These are phyloP conservation scores for Colossoma macropomum DNA, from an alignment of 2,113 vertebrate genomes.

Conservation along the genomic window DNA sequence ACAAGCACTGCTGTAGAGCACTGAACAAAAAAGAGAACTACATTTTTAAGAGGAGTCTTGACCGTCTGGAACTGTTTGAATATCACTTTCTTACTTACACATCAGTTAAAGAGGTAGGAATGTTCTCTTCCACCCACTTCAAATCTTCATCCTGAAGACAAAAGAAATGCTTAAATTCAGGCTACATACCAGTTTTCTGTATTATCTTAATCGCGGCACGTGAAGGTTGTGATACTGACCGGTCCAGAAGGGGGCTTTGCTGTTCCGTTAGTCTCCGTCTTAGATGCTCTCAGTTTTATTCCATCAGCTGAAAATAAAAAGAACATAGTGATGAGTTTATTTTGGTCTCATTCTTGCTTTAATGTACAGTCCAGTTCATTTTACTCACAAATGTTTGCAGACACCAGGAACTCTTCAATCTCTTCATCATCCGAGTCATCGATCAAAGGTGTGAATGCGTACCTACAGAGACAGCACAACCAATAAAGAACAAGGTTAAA, in stretches of 20 bases:
- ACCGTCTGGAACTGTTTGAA: background rate
- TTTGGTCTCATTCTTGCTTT: background rate
- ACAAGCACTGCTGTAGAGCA: too few species aligned
- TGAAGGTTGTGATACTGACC: conserved; percentile 71
- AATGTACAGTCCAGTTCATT: background rate
- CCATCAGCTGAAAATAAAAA: conserved; percentile 77
- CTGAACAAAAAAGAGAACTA: too few species aligned
- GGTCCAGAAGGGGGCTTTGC: conserved; percentile 72
- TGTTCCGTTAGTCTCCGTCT: conserved; percentile 80
- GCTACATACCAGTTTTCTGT: background rate
- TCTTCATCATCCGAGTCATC: conserved; percentile 91
- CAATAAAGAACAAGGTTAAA: background rate
- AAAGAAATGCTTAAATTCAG: conserved; percentile 48
- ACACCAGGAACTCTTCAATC: conserved; percentile 84
- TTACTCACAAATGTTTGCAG: conserved; percentile 79
- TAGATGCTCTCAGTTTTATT: conserved; percentile 83
- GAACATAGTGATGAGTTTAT: background rate
- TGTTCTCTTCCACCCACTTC: conserved; percentile 86
- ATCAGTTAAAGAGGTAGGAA: conserved; percentile 80
- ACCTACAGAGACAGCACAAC: conserved; percentile 67
- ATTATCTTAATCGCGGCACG: background rate
- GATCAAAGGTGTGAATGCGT: conserved; percentile 88
- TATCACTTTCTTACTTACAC: conserved; percentile 66
- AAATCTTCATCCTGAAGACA: conserved; percentile 81
- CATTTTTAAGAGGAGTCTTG: too few species aligned